Percentiles rank a stretch among this genome's conserved stretches.
These are phyloP conservation scores for Caenorhabditis imperialis DNA, from an alignment of 2,888 invertebrate species.

Conservation along the genomic window DNA sequence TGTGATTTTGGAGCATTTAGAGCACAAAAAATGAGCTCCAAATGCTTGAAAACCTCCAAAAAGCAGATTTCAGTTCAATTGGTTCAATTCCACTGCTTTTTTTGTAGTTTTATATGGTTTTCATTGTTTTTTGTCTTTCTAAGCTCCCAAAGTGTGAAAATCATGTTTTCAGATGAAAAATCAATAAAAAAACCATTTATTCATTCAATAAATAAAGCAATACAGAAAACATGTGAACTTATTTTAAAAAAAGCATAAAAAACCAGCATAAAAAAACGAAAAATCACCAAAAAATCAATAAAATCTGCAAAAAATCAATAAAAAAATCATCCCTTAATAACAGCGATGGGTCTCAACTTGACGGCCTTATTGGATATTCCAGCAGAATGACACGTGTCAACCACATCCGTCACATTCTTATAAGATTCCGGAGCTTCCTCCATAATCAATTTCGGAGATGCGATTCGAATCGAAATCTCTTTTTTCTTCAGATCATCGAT, in stretches of 20 bases:
- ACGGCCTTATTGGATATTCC: slow-evolving; percentile 97
- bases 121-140: not conserved
- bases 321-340: slow-evolving; percentile 91
- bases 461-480: slow-evolving; percentile 88
- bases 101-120: too few relatives aligned
- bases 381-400: slow-evolving; percentile 96
- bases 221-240: too few relatives aligned
- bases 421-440: slow-evolving; percentile 99
- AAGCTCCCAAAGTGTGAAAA: not conserved
- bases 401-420: slow-evolving; percentile 99
- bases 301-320: slow-evolving; percentile 1
- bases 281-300: slow-evolving; percentile 8
- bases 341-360: slow-evolving; percentile 96
- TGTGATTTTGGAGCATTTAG: not conserved
- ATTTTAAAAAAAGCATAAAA: not conserved
- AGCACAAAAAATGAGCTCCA: not conserved
- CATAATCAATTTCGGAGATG: slow-evolving; percentile 99
- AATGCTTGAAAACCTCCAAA: not conserved
- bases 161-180: too few relatives aligned
- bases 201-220: too few relatives aligned
- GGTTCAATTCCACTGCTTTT: too few relatives aligned
- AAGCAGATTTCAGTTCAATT: too few relatives aligned
- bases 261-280: not conserved
- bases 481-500: slow-evolving; percentile 86
- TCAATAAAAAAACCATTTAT: too few relatives aligned